Percentiles rank a stretch among this genome's conserved stretches.
These are phyloP conservation scores for Syncerus caffer DNA, from an alignment of 2,797 vertebrate genomes.

Conservation along the genomic window DNA sequence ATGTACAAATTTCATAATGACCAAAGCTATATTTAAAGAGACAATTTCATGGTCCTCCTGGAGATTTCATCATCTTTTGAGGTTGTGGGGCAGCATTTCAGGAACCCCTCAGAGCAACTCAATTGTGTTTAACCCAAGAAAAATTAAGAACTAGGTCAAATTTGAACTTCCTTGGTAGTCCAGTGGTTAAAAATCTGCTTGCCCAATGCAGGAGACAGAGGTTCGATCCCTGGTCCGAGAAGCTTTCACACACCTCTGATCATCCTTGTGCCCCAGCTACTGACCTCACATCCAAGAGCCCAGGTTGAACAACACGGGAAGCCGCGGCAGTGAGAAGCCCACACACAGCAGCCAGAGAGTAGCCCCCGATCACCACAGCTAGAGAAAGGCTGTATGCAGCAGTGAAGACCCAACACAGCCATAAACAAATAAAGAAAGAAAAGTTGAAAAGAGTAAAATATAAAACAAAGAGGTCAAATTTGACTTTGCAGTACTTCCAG, in stretches of 20 bases:
- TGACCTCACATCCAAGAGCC: not conserved
- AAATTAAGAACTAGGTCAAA: not conserved
- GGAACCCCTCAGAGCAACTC: not conserved
- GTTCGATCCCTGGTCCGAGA: not conserved
- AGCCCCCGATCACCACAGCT: not conserved
- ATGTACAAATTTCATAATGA: not conserved
- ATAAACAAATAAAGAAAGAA: not conserved
- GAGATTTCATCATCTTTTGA: not conserved
- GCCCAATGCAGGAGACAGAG: not conserved
- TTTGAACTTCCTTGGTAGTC: not conserved
- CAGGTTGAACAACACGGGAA: not conserved
- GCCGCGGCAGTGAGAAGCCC: not conserved
- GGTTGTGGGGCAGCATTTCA: not conserved
- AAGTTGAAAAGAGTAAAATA: not conserved
- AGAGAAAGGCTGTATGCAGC: not conserved
- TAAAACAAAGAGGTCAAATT: not conserved
- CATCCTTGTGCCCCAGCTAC: not conserved
- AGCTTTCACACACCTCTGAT: not conserved
- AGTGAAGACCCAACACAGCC: not conserved
- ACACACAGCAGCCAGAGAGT: not conserved
- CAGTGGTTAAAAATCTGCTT: not conserved
- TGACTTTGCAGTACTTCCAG: not conserved
- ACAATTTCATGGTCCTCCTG: not conserved
- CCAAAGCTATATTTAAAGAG: conserved; percentile 15
- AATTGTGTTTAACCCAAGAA: not conserved